Evolutionary conservation across 2,113 vertebrate species (phyloP).

Genomic region (Thunnus maccoyii): DNA sequence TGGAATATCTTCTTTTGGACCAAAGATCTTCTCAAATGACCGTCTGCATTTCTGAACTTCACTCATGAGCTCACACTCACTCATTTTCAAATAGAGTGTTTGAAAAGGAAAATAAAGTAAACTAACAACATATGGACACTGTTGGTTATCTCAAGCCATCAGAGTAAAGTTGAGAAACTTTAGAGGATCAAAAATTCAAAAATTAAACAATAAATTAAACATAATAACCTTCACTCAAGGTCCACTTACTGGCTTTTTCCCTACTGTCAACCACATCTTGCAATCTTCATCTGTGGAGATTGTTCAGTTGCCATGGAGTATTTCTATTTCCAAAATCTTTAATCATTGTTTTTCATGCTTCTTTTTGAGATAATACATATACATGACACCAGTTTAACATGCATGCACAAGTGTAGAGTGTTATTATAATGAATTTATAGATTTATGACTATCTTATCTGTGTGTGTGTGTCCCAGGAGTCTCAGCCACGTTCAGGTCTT

Average conservation of each 20-base stretch:
- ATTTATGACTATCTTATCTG: conserved; percentile 5
- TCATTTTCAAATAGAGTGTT: not conserved
- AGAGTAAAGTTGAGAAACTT: not conserved
- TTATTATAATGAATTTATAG: not conserved
- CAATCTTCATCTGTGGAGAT: too few species aligned
- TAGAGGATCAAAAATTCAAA: not conserved
- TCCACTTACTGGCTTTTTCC: too few species aligned
- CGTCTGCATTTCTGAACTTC: not conserved
- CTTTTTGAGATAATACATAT: not conserved
- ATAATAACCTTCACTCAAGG: too few species aligned
- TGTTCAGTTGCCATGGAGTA: too few species aligned
- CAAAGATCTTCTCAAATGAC: not conserved
- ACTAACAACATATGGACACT: not conserved
- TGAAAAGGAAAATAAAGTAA: not conserved
- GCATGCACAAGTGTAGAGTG: not conserved
- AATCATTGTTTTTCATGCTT: not conserved
- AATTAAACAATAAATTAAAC: too few species aligned
- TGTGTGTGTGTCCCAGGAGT: conserved; percentile 84
- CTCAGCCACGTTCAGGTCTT: conserved; percentile 91
- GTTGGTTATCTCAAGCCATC: not conserved
- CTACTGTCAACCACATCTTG: too few species aligned
- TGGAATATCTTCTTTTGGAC: too few species aligned
- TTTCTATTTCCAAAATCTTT: too few species aligned
- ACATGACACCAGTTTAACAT: not conserved
- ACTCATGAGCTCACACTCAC: not conserved